Evolutionary conservation across 30 jellyfish, hydroid and myxozoan genomes (phyloP), one percentile per base, ranked within the genome.

Genomic region (Hydractinia echinata): DNA sequence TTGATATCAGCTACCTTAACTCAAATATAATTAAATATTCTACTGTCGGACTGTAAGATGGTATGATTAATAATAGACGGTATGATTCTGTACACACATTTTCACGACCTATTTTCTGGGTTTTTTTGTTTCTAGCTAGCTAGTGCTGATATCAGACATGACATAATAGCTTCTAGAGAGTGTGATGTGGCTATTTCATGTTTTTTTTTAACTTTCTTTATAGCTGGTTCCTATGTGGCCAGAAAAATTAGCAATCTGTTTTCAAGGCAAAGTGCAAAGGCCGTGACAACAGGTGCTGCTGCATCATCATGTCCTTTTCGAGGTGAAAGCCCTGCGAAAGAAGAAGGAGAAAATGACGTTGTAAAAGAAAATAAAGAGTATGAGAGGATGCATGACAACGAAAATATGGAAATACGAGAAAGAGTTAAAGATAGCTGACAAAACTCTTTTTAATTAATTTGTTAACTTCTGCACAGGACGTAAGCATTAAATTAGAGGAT

Each of bases 151-250:
- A 58, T 11, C 69, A 11, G 19, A 11, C 69, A 16, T 58, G 69
- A 3, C 18, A 58, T 11, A 16, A 1, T 58, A 13, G 18, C 18
- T 11, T 58, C 19, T 11, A 0, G 3, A 3, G 15, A 58, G 19
- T 58, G 69, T 58, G 15, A 11, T 58, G 69, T 11, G 19, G 69
- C 2, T 16, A 58, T 58, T 58, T 58, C n/a, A 58, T 58, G 3
- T 58, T 16, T 11, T 58, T 58, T 58, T 64, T 64, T 51, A 48
- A 11, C 0, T 8, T 8, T 50, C 1, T 30, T 50, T 74, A 48
- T 51, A 74, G 83, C 83, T 74, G 83, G 83, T 58, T 66, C 73
- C 15, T 74, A 74, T 74, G 83, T 74, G 7, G 83, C 72, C 10
- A 54, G 62, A 44, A 74, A 74, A 67, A 74, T 74, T 30, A 74